phyloP scores from a whole-genome alignment of 2,113 vertebrate species.

The Dicaeum eximium region DNA sequence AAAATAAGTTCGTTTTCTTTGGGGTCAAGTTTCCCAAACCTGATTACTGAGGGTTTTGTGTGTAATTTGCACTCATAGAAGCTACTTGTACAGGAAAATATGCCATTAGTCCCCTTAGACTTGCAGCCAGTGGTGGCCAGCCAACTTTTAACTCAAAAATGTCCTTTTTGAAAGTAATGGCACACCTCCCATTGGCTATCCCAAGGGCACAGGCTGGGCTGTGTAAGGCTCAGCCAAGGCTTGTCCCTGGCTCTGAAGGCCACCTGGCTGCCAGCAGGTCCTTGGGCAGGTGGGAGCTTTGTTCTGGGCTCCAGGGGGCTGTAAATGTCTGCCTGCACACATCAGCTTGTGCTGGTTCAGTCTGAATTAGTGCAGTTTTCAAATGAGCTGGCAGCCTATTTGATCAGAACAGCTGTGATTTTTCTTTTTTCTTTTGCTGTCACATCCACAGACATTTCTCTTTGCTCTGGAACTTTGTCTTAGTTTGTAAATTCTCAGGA shows the following conservation, averaged over 20 bases:
- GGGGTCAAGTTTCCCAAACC: neutral
- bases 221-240: neutral
- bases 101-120: neutral
- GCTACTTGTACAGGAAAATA: neutral
- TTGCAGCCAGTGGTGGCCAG: neutral
- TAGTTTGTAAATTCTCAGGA: conserved; percentile 34
- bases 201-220: neutral
- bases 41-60: accelerated
- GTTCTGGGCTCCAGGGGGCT: neutral
- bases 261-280: neutral
- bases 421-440: neutral
- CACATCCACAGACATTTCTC: neutral
- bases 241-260: neutral
- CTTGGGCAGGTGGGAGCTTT: neutral
- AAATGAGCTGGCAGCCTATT: neutral
- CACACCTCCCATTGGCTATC: accelerated
- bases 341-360: neutral
- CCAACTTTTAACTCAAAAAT: neutral
- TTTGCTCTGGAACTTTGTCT: neutral
- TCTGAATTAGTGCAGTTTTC: neutral
- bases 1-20: neutral
- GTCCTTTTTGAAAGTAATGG: neutral
- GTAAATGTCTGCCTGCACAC: neutral
- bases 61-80: neutral
- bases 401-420: neutral